Conservation (phyloP, 2,888 invertebrate species). For the Mongoloraphidia duomilia region DNA sequence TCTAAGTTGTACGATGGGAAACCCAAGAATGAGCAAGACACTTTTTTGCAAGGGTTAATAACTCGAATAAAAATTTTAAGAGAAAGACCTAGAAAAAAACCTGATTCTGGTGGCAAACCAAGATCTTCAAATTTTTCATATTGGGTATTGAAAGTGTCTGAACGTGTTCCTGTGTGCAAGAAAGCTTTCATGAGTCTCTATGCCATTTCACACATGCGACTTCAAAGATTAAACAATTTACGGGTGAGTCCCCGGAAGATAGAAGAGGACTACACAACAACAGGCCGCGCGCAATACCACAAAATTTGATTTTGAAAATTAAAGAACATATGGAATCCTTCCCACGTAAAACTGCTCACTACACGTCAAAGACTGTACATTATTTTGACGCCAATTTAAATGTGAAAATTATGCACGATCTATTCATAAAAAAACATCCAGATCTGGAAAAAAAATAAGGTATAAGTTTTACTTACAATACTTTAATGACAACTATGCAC, state of each 20-base stretch:
- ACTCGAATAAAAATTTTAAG: constrained; percentile 5
- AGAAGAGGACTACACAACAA: constrained; percentile 7
- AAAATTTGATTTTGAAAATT: constrained; percentile 10
- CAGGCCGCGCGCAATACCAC: constrained; percentile 10
- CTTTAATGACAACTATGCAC: constrained; percentile 16
- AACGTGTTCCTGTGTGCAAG: constrained; percentile 9
- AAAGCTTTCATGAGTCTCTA: constrained; percentile 9
- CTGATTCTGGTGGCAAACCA: background rate
- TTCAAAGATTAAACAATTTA: constrained; percentile 9
- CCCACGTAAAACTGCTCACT: no score
- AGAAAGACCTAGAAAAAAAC: constrained; percentile 8
- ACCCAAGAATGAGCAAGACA: constrained; percentile 9
- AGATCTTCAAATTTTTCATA: constrained; percentile 7
- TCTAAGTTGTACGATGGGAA: constrained; percentile 5
- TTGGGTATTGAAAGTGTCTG: constrained; percentile 3
- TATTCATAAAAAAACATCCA: constrained; percentile 14
- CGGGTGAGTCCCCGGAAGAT: constrained; percentile 7
- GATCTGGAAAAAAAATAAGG: constrained; percentile 14
- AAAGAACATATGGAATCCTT: no score
- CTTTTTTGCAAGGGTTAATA: constrained; percentile 8
- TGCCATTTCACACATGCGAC: constrained; percentile 5
- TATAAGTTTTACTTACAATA: constrained; percentile 16
- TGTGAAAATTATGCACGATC: constrained; percentile 16
- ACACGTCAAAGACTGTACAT: constrained; percentile 12
- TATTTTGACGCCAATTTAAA: constrained; percentile 17